These are phyloP conservation scores for Euproctis similis DNA, from an alignment of 2,888 invertebrate genomes.

Conservation along the genomic window DNA sequence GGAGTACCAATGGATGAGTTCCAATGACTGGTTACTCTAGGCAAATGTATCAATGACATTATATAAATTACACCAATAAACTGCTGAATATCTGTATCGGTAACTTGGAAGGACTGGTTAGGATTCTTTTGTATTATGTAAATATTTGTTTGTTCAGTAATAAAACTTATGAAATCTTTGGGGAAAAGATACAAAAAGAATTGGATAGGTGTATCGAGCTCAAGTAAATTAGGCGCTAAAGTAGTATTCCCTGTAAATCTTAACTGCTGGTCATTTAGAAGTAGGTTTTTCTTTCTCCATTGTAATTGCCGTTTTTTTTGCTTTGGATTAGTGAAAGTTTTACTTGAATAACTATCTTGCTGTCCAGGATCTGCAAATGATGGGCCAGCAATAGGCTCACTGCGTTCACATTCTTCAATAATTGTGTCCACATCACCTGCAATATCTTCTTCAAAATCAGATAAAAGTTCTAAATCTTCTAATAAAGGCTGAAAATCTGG, in stretches of 20 bases:
- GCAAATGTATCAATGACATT: constrained; percentile 12
- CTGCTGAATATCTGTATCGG: constrained; percentile 11
- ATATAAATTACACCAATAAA: constrained; percentile 17
- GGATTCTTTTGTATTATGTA: constrained; percentile 17
- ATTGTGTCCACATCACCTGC: too few species aligned
- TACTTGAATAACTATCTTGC: too few species aligned
- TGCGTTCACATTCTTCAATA: too few species aligned
- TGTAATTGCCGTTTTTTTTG: not conserved
- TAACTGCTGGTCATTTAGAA: not conserved
- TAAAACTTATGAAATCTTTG: constrained; percentile 12
- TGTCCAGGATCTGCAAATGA: too few species aligned
- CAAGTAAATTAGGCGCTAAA: not conserved
- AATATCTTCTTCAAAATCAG: too few species aligned
- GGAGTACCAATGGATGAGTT: not conserved
- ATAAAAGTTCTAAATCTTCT: too few species aligned
- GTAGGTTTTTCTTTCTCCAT: constrained; percentile 12
- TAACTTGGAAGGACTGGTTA: constrained; percentile 13
- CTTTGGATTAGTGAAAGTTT: too few species aligned
- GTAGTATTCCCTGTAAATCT: not conserved
- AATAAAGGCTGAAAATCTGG: too few species aligned
- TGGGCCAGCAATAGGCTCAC: too few species aligned
- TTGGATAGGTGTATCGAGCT: not conserved
- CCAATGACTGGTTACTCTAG: not conserved
- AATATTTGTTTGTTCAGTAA: constrained; percentile 11
- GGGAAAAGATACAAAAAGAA: constrained; percentile 15